These are phyloP conservation scores for Chaenocephalus aceratus DNA, from an alignment of 2,113 vertebrate species.

Conservation along the genomic window DNA sequence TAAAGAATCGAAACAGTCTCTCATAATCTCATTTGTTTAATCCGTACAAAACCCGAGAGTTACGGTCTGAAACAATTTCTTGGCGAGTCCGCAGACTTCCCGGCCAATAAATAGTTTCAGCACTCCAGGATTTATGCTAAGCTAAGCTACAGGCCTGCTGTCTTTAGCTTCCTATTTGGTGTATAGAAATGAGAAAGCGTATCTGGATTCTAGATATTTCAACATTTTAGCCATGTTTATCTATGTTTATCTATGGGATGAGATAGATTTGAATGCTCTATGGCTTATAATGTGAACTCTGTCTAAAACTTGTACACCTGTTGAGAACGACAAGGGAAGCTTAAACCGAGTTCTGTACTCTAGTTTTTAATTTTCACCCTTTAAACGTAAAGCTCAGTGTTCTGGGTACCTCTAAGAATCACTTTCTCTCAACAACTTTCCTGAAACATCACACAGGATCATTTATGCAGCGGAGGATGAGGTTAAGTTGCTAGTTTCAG, in stretches of 20 bases:
- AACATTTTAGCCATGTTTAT: background rate
- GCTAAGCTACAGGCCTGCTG: too few species aligned
- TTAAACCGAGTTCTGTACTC: background rate
- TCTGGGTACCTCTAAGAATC: background rate
- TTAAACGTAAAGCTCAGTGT: background rate
- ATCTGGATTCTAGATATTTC: background rate
- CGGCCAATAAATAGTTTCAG: too few species aligned
- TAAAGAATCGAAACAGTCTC: too few species aligned
- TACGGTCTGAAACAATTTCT: too few species aligned
- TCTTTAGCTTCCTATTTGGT: too few species aligned
- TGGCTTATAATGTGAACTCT: background rate
- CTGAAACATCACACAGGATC: constrained; percentile 4
- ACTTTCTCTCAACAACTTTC: background rate
- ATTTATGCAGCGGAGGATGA: background rate
- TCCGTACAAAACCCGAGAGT: too few species aligned
- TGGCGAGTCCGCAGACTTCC: too few species aligned
- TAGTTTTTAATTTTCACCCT: background rate
- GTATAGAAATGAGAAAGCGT: too few species aligned
- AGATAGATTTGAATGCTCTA: background rate
- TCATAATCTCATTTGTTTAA: too few species aligned
- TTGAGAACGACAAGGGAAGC: background rate
- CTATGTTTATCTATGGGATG: too few species aligned
- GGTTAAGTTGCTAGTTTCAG: background rate
- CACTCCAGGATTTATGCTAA: too few species aligned
- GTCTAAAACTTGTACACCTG: background rate